These are phyloP conservation scores for Anodontia alba DNA, from an alignment of 2,888 invertebrate species.

Conservation along the genomic window DNA sequence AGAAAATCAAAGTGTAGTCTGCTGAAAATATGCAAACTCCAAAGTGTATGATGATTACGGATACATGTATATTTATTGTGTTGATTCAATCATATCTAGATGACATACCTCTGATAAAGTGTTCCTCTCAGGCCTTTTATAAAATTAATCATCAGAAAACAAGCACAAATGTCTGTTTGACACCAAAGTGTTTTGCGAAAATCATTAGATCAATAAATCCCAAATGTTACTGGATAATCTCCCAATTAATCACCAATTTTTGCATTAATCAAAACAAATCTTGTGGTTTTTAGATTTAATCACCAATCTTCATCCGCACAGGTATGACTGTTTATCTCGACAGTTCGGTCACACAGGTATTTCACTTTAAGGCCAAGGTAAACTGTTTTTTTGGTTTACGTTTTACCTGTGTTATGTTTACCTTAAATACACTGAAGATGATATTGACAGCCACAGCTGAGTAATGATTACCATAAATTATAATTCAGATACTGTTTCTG, in stretches of 20 bases:
- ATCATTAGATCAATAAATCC: neutral
- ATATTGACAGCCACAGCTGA: too few relatives aligned
- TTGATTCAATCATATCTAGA: too few relatives aligned
- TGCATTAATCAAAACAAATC: neutral
- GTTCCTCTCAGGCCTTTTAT: too few relatives aligned
- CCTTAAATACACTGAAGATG: too few relatives aligned
- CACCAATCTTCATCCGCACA: neutral
- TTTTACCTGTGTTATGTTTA: too few relatives aligned
- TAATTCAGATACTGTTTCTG: too few relatives aligned
- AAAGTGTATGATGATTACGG: too few relatives aligned
- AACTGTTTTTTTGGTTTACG: conserved; percentile 2
- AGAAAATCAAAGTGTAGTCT: too few relatives aligned
- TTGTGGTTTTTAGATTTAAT: neutral
- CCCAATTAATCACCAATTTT: conserved; percentile 2
- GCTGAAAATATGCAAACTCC: too few relatives aligned
- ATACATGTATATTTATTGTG: too few relatives aligned
- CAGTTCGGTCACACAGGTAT: conserved; percentile 9
- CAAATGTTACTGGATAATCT: neutral
- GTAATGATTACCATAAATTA: too few relatives aligned
- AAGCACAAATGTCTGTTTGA: neutral
- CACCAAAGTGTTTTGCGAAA: neutral
- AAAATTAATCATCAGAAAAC: neutral
- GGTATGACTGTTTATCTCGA: conserved; percentile 11
- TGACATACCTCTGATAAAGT: too few relatives aligned
- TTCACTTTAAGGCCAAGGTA: conserved; percentile 9